These are phyloP conservation scores for Onthophagus sagittarius DNA, from an alignment of 2,888 invertebrate genomes.

Conservation along the genomic window DNA sequence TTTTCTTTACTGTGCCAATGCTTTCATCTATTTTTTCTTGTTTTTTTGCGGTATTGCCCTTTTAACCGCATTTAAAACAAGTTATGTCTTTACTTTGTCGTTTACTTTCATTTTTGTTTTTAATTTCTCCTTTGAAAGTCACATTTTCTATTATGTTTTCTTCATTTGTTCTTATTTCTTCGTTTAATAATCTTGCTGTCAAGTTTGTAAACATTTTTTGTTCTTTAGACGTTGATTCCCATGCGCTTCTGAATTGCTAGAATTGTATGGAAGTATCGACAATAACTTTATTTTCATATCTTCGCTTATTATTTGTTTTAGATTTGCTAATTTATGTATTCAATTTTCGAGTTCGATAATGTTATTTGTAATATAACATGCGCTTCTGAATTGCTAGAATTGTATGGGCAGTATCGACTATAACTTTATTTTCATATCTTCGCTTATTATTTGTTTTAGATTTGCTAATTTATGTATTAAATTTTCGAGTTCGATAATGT, in stretches of 20 bases:
- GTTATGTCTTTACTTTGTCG: background rate
- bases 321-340: background rate
- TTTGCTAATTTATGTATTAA: background rate
- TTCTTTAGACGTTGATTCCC: background rate
- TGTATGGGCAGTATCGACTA: background rate
- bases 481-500: background rate
- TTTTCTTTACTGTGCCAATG: slow-evolving; percentile 10
- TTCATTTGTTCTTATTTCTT: background rate
- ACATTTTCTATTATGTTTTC: background rate
- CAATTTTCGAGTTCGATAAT: background rate
- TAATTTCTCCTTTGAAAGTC: background rate
- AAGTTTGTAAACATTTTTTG: background rate
- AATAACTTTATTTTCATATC: background rate
- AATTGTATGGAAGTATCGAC: background rate
- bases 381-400: too few relatives aligned
- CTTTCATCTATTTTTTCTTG: background rate
- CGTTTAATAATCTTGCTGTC: background rate
- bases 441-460: background rate
- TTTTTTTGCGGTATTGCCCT: slow-evolving; percentile 9
- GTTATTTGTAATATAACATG: background rate
- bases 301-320: background rate
- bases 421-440: background rate
- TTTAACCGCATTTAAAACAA: slow-evolving; percentile 7
- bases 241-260: too few relatives aligned
- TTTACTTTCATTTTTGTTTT: background rate